Base-by-base conservation (phyloP, 2,797 vertebrate genomes). In the Chloroceryle inda region DNA sequence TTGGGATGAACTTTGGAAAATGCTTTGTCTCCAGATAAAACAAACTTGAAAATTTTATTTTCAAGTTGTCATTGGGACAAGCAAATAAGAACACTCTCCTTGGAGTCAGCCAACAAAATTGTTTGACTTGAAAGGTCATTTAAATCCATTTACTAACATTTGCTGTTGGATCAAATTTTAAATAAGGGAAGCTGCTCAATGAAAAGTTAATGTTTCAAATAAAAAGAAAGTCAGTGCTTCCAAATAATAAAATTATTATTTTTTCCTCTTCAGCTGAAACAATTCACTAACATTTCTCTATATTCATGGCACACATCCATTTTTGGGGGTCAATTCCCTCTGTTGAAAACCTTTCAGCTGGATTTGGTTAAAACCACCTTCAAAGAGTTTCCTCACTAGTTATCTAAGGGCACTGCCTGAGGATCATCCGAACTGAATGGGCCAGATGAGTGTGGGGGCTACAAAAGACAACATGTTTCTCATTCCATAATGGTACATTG, bases 111-210 rank as follows among this genome's bases (percentile, higher is more conserved):
- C 71, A 38, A 13, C 33, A 74, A 22, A 91, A 89, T 5, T 50
- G 17, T 67, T 89, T 74, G 55, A 35, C 40, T 92, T 50, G 56
- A 92, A 91, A 92, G 75, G 89, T 74, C 77, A 59, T 62, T 94
- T 80, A 83, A 83, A 89, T 8, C 37, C 37, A 2, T 76, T 91
- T 56, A 71, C 66, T 68, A 85, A 83, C 29, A 45, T 75, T 88
- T 75, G 37, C 55, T 78, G 10, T 38, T 55, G 56, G 44, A 74
- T 91, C 72, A 77, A 89, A 85, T 66, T 71, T 85, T 87, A 91
- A 91, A 85, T 10, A 82, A 56, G 27, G 33, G 8, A 92, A 91
- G 49, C 14, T 52, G 22, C 47, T 87, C 33, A 72, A 73, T 58
- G 71, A 75, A 64, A 87, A 82, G n/a, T n/a, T 37, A 47, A 24